These are phyloP conservation scores for Ochropleura leucogaster DNA, from an alignment of 2,888 invertebrate species.

Conservation along the genomic window DNA sequence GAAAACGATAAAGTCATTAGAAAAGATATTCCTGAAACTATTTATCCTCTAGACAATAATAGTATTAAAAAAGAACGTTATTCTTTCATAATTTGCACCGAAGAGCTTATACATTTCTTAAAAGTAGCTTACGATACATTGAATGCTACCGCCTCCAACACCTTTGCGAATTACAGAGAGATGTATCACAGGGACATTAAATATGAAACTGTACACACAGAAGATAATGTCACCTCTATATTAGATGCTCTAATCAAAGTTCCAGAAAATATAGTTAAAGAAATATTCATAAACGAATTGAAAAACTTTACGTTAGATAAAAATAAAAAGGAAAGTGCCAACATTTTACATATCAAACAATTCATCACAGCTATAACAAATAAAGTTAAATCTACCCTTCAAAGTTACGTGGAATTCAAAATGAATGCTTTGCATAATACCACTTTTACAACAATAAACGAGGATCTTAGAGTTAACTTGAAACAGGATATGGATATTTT, in stretches of 20 bases:
- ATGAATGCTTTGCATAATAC: slow-evolving; percentile 60
- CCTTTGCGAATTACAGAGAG: slow-evolving; percentile 77
- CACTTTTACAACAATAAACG: slow-evolving; percentile 61
- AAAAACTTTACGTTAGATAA: slow-evolving; percentile 69
- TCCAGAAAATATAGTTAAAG: slow-evolving; percentile 64
- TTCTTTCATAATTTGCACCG: slow-evolving; percentile 75
- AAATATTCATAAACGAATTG: slow-evolving; percentile 69
- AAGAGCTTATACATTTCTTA: slow-evolving; percentile 76
- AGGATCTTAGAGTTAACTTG: slow-evolving; percentile 76
- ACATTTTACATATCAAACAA: slow-evolving; percentile 68
- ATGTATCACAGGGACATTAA: slow-evolving; percentile 80
- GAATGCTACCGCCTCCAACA: slow-evolving; percentile 75
- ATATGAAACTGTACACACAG: slow-evolving; percentile 66
- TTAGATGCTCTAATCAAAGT: slow-evolving; percentile 65
- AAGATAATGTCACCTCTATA: slow-evolving; percentile 63
- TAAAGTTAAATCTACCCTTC: slow-evolving; percentile 60
- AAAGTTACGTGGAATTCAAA: slow-evolving; percentile 59
- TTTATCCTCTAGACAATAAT: slow-evolving; percentile 2
- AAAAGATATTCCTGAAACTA: not conserved
- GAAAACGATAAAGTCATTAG: not conserved
- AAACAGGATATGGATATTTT: slow-evolving; percentile 76
- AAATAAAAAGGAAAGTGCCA: slow-evolving; percentile 66
- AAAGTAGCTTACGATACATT: slow-evolving; percentile 72
- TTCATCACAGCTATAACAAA: slow-evolving; percentile 67
- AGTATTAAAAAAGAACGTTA: too few species aligned